Base-by-base conservation (phyloP, 2,797 vertebrate species). In the Meriones psammophilus region DNA sequence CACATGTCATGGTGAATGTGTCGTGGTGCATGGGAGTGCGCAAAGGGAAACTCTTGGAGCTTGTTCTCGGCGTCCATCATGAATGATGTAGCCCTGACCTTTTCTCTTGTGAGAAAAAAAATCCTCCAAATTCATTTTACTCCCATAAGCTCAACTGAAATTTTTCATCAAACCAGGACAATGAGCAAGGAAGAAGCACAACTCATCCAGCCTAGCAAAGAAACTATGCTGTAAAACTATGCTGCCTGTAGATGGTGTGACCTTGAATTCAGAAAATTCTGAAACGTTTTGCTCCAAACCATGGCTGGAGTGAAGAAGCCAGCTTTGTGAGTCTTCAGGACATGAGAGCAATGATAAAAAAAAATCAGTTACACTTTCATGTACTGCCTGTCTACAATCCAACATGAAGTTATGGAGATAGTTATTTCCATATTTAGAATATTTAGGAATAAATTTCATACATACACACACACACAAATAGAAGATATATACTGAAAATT, bases 131-230 rank as follows among this genome's bases (percentile, higher is more conserved):
- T 77, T 91, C 42, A 81, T 76, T 60, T 28, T 3, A 81, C 3
- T 91, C 10, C 64, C 50, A 88, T 83, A 91, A 83, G 28, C 66
- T 92, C 50, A 3, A 36, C 85, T 91, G 85, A 64, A 95, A 96
- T 88, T 86, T 22, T 4, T 68, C 39, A 90, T 7, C 33, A 33
- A 89, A 24, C 64, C 39, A 76, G 46, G 9, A 8, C 4, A 92
- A 33, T 46, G 71, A 50, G 50, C 50, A 50, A 10, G 10, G 50
- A 50, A 50, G 50, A 50, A 50, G 50, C 50, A 50, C 10, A 88
- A 69, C 2, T 74, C 12, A 68, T 62, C 24, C 30, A 68, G 5
- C 30, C 20, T 84, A 30, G 66, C 58, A 73, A 90, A 13, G 18
- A 54, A 73, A 6, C 42, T 42, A 6, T 42, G 42, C 28, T 60